Base-by-base conservation (phyloP, 1,140 invertebrate genomes). In the Phortica variegata region DNA sequence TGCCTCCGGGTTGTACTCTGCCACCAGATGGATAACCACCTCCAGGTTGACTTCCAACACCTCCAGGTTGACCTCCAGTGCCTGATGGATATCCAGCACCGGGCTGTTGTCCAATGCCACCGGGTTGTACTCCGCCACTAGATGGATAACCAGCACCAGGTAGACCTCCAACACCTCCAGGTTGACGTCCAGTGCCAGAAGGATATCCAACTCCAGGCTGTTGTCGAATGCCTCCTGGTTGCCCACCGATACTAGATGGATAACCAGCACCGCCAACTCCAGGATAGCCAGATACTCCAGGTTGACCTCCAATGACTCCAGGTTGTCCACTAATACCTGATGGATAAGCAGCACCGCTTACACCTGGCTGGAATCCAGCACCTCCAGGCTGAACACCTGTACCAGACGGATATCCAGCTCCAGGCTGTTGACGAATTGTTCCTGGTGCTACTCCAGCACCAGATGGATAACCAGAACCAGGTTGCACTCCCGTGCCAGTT, bases 11-110 rank as follows among this genome's bases (percentile, higher is more conserved):
- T 21, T 18, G 16, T 40, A 12, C 10, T 18, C 38, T 17, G 8
- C 10, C 26, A 29, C 26, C 26, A 29, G 26, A 7, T 7, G 26
- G 26, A 7, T 29, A 12, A 29, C 36, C 49, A 31, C 9, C 17
- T 13, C 54, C 51, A 1, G 33, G 6, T 9, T 52, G 50, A 1
- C 13, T 26, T 33, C 51, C 52, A 10, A 32, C 31, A 8, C 49
- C 46, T 32, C 54, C 59, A 3, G 57, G 43, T 19, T 44, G 52
- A 17, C 9, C 33, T 20, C 48, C 37, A 12, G 15, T 37, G 3
- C 43, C 32, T 1, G 19, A n/a, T n/a, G n/a, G n/a, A n/a, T n/a
- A 17, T 34, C 45, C 43, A 8, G 5, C 45, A 21, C 49, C 50
- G 0, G 56, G 18, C 4, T 47, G 48, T 7, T 21, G 6, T n/a